Percentiles rank a stretch among this genome's conserved stretches.
phyloP scores from a whole-genome alignment of 2,113 vertebrate genomes.

The Clarias magur region DNA sequence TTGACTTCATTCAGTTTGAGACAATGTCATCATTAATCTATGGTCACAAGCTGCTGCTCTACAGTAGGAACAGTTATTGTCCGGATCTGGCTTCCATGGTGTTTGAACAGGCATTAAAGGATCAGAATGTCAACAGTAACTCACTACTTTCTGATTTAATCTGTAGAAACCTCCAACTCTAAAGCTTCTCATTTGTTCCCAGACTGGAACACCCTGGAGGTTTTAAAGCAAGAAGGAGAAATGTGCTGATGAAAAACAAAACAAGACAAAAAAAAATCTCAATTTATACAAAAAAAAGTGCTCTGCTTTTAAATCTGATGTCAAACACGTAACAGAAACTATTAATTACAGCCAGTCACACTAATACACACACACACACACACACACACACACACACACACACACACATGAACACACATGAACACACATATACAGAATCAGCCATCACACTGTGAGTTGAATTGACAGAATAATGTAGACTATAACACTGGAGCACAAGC shows the following conservation, averaged over 20 bases:
- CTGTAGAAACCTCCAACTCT: not conserved
- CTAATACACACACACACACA: not conserved
- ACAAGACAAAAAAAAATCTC: not conserved
- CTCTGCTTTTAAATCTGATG: slow-evolving; percentile 26
- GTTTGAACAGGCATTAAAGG: not conserved
- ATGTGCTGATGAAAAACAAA: slow-evolving; percentile 27
- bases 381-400: not conserved
- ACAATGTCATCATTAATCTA: not conserved
- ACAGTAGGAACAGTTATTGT: not conserved
- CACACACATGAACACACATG: not conserved
- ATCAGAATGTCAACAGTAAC: slow-evolving; percentile 9
- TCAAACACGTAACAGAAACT: slow-evolving; percentile 21
- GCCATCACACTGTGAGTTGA: slow-evolving; percentile 22
- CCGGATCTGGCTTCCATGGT: not conserved
- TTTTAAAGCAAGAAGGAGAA: slow-evolving; percentile 28
- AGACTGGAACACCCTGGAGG: slow-evolving; percentile 26
- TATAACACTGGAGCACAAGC: slow-evolving; percentile 15
- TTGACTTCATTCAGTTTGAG: not conserved
- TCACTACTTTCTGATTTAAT: not conserved
- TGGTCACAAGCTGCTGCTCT: not conserved
- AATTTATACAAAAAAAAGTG: slow-evolving; percentile 15
- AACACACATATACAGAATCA: not conserved
- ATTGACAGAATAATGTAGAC: slow-evolving; percentile 48
- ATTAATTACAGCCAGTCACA: slow-evolving; percentile 39
- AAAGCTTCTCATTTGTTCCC: slow-evolving; percentile 11